Evolutionary conservation across 1,140 invertebrate species (phyloP), one percentile per base, ranked within the genome.

Genomic region (Dreissena rostriformis): DNA sequence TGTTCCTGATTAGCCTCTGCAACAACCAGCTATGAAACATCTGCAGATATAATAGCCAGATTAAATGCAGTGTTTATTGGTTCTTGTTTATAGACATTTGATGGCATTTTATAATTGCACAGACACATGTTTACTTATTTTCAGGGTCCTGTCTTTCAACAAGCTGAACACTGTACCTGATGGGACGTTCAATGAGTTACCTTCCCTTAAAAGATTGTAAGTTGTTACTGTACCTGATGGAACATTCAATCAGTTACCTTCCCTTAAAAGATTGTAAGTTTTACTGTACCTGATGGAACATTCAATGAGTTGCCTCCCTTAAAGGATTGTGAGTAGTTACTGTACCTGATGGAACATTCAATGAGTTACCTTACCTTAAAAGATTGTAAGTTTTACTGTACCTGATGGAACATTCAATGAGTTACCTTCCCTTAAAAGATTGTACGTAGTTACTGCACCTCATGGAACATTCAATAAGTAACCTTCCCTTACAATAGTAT

Each of bases 351-450:
- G 8, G 39, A 39, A 39, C 39, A 39, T 39, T 39, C 39, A 39
- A 39, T 39, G 39, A 39, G 39, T 39, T 39, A 8, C 8, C 39
- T 39, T 39, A 2, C 39, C 39, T 39, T 39, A 39, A 39, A 39
- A 39, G 39, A 39, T 39, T 39, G 39, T 39, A 39, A 39, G 39
- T 39, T 89, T 90, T 78, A 90, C 89, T 11, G 91, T 93, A 74
- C 90, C 88, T 52, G 91, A 91, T 67, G 90, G 91, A 61, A 91
- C 91, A 15, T 92, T 93, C 74, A 91, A 90, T 82, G 87, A 90
- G 80, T 86, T 93, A 14, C 88, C 86, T 66, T 84, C 88, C 22
- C 84, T 93, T 17, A 89, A 86, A 26, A 88, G 86, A 85, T 81
- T 93, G 92, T 93, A 89, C 90, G 92, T 88, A 28, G 71, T 57